Evolutionary conservation across 2,888 invertebrate species (phyloP), one percentile per base, ranked within the genome.

Genomic region (Eilema sororculum): DNA sequence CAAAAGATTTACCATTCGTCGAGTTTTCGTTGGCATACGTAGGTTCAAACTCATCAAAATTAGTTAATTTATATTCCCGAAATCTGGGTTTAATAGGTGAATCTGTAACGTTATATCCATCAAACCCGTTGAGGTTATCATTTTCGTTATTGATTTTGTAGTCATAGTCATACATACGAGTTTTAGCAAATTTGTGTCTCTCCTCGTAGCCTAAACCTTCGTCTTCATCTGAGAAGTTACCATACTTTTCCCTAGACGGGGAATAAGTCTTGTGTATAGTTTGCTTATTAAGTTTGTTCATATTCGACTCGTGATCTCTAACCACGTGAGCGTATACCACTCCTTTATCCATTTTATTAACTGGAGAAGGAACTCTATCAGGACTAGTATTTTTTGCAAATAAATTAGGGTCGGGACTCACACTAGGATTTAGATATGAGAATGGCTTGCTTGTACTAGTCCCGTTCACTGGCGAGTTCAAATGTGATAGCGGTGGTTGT

Each of bases 291-390:
- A 85, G 73, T 72, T 85, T 86, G 37, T 81, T 81, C 28, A 87
- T 85, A 52, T 84, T 86, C 67, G 90, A 89, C 30, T 89, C 89
- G 80, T 87, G 91, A 82, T 91, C 96, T 90, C 91, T 95, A 0
- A 97, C 96, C 5, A 98, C 97, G 89, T 98, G 97, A 10, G 98
- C 98, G 86, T 98, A 98, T 64, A 98, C 97, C 30, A 97, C 96
- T 77, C 96, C 96, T 83, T 96, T 94, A 80, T 96, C 95, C 92
- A 93, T 91, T 90, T 92, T 85, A 85, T 95, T 93, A 61, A 95
- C 79, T 85, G 95, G 95, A 24, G 95, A 88, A 71, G 95, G 91
- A 10, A 88, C 86, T 87, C 93, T 90, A 41, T 95, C 95, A 46
- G 95, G 95, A 87, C 96, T 96, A 46, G 93, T 88, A 71, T 87